These are phyloP conservation scores for Nasonia longicornis DNA, from an alignment of 1,140 invertebrate genomes.

Conservation along the genomic window DNA sequence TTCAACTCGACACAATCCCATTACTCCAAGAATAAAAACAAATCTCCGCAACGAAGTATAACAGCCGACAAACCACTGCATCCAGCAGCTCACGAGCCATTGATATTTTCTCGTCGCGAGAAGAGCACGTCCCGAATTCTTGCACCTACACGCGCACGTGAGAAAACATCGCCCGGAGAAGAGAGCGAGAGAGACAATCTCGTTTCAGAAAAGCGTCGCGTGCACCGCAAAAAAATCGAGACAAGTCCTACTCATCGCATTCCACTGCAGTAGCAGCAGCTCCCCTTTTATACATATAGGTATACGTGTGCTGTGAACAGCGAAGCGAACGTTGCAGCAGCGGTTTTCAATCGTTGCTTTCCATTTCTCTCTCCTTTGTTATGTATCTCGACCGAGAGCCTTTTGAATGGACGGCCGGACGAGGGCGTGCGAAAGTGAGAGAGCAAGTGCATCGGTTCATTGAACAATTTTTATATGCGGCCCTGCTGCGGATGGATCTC, in stretches of 20 bases:
- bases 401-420: not conserved
- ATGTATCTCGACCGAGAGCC: not conserved
- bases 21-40: conserved; percentile 17
- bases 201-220: not conserved
- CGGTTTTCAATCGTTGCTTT: not conserved
- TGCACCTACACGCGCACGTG: not conserved
- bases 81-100: not conserved
- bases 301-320: not conserved
- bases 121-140: not conserved
- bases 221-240: not conserved
- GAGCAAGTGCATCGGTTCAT: not conserved
- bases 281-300: not conserved
- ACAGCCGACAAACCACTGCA: not conserved
- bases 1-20: too few relatives aligned
- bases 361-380: not conserved
- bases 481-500: not conserved
- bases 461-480: not conserved
- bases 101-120: not conserved
- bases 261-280: not conserved
- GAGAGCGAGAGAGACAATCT: not conserved
- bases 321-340: not conserved
- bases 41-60: not conserved
- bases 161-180: too few relatives aligned
- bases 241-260: not conserved
- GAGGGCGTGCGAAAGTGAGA: not conserved